These are phyloP conservation scores for Aplysia californica DNA, from an alignment of 1,140 invertebrate species.

Conservation along the genomic window DNA sequence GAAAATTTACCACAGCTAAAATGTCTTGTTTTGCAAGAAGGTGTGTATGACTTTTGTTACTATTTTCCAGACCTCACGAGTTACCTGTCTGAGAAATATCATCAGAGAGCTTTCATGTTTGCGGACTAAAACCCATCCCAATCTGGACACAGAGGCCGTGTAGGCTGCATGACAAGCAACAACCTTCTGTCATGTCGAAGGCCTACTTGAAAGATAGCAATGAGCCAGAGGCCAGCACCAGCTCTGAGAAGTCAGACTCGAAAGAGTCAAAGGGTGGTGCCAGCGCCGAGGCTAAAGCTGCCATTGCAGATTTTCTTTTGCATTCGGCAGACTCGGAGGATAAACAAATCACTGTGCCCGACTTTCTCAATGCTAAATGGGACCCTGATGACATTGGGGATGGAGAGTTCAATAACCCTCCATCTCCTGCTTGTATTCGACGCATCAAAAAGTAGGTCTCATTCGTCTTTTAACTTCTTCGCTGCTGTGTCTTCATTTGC, in stretches of 20 bases:
- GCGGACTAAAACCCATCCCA: not conserved
- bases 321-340: not conserved
- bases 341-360: not conserved
- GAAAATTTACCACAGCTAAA: not conserved
- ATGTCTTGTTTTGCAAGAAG: not conserved
- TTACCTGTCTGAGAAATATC: too few relatives aligned
- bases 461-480: not conserved
- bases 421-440: conserved; percentile 18
- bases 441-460: conserved; percentile 28
- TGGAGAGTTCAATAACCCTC: conserved; percentile 3
- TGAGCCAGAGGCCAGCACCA: not conserved
- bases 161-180: not conserved
- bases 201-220: not conserved
- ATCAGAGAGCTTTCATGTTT: not conserved
- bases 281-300: not conserved
- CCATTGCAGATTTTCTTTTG: not conserved
- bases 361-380: conserved; percentile 27
- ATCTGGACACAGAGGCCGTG: not conserved
- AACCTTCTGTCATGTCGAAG: not conserved
- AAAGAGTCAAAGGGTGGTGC: not conserved
- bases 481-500: not conserved
- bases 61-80: too few relatives aligned
- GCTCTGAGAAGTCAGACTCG: not conserved
- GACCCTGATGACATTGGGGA: conserved; percentile 21
- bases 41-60: not conserved